Percentiles rank a stretch among this genome's conserved stretches.
Conservation (phyloP, 2,113 vertebrate genomes). For the Ursus arctos region DNA sequence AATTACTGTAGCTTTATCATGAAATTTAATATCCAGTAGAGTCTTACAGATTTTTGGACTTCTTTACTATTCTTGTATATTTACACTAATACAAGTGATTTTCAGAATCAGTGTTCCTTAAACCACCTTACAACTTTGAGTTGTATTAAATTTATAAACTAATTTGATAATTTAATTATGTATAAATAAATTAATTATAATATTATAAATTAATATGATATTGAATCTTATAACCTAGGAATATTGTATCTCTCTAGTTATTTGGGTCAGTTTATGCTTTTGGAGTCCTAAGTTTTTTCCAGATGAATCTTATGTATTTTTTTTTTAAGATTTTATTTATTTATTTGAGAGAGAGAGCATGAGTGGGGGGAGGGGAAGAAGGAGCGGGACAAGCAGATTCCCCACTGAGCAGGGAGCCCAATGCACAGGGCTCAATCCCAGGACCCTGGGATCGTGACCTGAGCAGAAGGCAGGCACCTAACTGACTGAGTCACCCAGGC, state of each 20-base stretch:
- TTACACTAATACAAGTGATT: not conserved
- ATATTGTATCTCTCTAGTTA: not conserved
- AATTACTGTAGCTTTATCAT: not conserved
- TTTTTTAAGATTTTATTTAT: not conserved
- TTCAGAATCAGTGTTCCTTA: conserved; percentile 2
- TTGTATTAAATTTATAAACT: not conserved
- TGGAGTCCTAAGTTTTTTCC: conserved; percentile 1
- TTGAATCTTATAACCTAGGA: not conserved
- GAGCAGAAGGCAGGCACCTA: not conserved
- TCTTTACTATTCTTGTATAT: not conserved
- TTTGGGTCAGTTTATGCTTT: not conserved
- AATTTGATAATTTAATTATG: not conserved
- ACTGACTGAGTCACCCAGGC: not conserved
- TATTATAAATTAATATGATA: not conserved
- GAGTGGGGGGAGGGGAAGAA: not conserved
- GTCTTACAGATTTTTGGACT: not conserved
- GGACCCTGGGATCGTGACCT: not conserved
- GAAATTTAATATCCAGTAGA: not conserved
- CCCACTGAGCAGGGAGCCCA: not conserved
- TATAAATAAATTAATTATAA: not conserved
- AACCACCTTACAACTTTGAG: not conserved
- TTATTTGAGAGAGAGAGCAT: not conserved
- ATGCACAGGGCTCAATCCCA: too few species aligned
- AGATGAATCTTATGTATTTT: not conserved
- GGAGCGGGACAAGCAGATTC: not conserved